A percentile compares a stretch with the other conserved stretches of the same genome.
These are phyloP conservation scores for Pelvicachromis taeniatus DNA, from an alignment of 2,113 vertebrate species.

Conservation along the genomic window DNA sequence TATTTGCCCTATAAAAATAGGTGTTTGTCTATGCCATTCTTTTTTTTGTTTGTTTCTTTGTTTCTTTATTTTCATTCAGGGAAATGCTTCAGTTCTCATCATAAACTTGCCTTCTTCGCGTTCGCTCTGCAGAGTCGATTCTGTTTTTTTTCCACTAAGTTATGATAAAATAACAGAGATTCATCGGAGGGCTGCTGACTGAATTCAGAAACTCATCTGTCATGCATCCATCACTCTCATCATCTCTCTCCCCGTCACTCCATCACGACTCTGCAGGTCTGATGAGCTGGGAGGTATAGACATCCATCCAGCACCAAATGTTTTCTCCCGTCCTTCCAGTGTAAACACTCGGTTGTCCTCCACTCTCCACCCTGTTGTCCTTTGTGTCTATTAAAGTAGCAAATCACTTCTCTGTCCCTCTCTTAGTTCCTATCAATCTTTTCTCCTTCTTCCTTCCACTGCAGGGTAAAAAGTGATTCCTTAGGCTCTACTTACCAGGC, in stretches of 20 bases:
- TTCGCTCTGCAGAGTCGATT: background rate
- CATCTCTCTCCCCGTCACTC: background rate
- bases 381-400: conserved; percentile 28
- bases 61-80: background rate
- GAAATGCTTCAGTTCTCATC: background rate
- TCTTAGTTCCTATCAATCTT: conserved; percentile 1
- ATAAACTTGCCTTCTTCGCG: background rate
- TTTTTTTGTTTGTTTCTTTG: background rate
- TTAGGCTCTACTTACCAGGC: background rate
- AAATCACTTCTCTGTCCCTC: background rate
- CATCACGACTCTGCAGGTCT: conserved; percentile 25
- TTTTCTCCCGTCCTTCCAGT: conserved; percentile 6
- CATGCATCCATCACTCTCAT: background rate
- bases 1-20: background rate
- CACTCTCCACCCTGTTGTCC: background rate
- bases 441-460: background rate
- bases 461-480: background rate
- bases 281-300: conserved; percentile 1
- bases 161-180: conserved; percentile 33
- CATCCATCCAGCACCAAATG: conserved; percentile 35
- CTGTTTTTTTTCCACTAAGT: conserved; percentile 2
- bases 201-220: conserved; percentile 30
- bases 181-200: conserved; percentile 26
- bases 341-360: conserved; percentile 5
- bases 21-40: background rate